phyloP scores from a whole-genome alignment of 1,140 invertebrate species.

The Euwallacea similis region DNA sequence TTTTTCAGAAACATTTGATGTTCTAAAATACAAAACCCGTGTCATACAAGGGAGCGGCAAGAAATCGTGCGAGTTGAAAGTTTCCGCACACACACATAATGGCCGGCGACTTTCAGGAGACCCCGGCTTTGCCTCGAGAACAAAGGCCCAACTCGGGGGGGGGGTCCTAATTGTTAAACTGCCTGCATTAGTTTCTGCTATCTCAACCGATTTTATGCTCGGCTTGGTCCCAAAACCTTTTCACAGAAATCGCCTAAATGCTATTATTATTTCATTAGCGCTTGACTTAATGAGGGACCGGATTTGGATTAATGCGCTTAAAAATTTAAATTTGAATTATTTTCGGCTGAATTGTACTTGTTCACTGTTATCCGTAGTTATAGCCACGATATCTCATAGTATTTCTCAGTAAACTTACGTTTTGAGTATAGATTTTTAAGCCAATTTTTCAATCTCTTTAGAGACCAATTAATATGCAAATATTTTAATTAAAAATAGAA shows the following conservation, averaged over 20 bases:
- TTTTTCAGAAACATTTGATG: background rate
- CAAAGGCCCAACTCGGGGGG: slow-evolving; percentile 31
- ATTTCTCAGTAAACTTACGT: too few species aligned
- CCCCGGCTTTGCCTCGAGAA: slow-evolving; percentile 28
- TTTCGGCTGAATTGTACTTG: too few species aligned
- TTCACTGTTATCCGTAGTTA: too few species aligned
- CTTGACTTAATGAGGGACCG: slow-evolving; percentile 25
- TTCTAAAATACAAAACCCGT: background rate
- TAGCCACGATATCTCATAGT: too few species aligned
- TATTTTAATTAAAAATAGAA: too few species aligned
- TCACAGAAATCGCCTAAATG: slow-evolving; percentile 29
- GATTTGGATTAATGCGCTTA: slow-evolving; percentile 25
- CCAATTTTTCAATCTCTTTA: too few species aligned
- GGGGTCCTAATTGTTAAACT: slow-evolving; percentile 39
- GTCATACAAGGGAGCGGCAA: slow-evolving; percentile 3
- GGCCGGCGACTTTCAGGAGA: slow-evolving; percentile 29
- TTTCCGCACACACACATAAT: slow-evolving; percentile 30
- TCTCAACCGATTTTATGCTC: slow-evolving; percentile 40
- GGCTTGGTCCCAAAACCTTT: slow-evolving; percentile 33
- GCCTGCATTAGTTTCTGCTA: slow-evolving; percentile 42
- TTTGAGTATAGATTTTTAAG: too few species aligned
- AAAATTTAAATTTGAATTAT: slow-evolving; percentile 4
- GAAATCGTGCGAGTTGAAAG: slow-evolving; percentile 24
- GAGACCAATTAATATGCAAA: too few species aligned
- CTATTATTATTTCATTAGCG: slow-evolving; percentile 39